Evolutionary conservation across 2,888 invertebrate genomes (phyloP).

Genomic region (Creontiades dilutus): DNA sequence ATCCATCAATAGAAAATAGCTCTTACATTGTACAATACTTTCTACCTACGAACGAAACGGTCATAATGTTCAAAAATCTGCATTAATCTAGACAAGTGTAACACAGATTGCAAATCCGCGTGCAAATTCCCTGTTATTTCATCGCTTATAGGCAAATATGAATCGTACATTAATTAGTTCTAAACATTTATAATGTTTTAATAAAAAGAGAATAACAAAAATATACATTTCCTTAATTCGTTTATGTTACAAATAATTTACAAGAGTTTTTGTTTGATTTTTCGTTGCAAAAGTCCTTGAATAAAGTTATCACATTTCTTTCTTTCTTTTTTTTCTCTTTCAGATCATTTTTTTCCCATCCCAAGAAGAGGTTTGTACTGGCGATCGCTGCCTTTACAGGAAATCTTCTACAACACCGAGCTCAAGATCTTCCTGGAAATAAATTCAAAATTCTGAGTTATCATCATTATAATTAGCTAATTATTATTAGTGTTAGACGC

Average conservation of each 20-base stretch:
- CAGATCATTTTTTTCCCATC: constrained; percentile 5
- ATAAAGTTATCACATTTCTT: constrained; percentile 51
- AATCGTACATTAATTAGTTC: constrained; percentile 2
- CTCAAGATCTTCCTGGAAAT: constrained; percentile 65
- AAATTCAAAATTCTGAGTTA: neutral
- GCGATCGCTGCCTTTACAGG: constrained; percentile 8
- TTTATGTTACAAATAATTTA: constrained; percentile 42
- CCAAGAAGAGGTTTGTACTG: neutral
- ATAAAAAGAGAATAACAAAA: constrained; percentile 38
- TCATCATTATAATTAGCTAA: no score
- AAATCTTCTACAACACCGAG: constrained; percentile 65
- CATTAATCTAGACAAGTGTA: neutral
- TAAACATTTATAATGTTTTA: neutral
- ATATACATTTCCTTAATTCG: constrained; percentile 41
- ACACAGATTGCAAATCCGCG: neutral
- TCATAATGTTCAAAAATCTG: neutral
- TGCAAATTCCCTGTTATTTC: neutral
- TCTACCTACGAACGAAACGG: constrained; percentile 14
- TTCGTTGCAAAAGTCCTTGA: constrained; percentile 54
- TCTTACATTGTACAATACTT: neutral
- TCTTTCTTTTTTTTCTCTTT: neutral
- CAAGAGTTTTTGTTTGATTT: constrained; percentile 40
- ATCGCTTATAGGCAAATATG: constrained; percentile 15
- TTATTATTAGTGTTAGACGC: no score
- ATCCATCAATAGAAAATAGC: neutral